Evolutionary conservation across 1,140 invertebrate genomes (phyloP).

Genomic region (Drosophila rufa): DNA sequence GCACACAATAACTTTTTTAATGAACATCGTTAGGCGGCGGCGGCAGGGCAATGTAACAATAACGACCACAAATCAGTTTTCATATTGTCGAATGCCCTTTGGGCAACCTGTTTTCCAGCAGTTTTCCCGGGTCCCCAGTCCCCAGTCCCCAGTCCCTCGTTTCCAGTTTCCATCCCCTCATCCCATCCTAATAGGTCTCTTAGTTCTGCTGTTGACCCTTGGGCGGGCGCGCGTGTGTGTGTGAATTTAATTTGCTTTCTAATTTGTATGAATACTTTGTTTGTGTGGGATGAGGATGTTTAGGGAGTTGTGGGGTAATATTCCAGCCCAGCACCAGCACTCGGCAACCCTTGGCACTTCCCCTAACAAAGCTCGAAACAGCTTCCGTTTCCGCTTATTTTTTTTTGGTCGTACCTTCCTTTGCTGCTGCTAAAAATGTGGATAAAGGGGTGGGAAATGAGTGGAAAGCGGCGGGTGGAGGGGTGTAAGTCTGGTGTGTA

Average conservation of each 20-base stretch:
- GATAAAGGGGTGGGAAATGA: neutral
- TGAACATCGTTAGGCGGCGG: slow-evolving; percentile 41
- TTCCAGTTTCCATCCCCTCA: slow-evolving; percentile 22
- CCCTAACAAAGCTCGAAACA: slow-evolving; percentile 66
- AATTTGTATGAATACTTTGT: slow-evolving; percentile 69
- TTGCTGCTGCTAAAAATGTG: slow-evolving; percentile 4
- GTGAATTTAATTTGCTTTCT: slow-evolving; percentile 69
- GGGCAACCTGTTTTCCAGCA: slow-evolving; percentile 13
- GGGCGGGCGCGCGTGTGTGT: slow-evolving; percentile 22
- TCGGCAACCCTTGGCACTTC: slow-evolving; percentile 26
- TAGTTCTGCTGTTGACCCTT: slow-evolving; percentile 56
- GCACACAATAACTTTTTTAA: slow-evolving; percentile 56
- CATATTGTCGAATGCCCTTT: slow-evolving; percentile 38
- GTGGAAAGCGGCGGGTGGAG: neutral
- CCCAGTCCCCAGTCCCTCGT: neutral
- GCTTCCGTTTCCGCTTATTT: slow-evolving; percentile 72
- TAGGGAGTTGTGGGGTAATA: slow-evolving; percentile 36
- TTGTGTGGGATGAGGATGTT: slow-evolving; percentile 20
- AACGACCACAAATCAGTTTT: slow-evolving; percentile 54
- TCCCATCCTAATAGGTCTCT: slow-evolving; percentile 17
- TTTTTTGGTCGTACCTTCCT: slow-evolving; percentile 2
- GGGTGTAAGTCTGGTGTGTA: slow-evolving; percentile 30
- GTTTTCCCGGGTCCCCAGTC: neutral
- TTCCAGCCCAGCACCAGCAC: too few relatives aligned
- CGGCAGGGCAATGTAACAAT: slow-evolving; percentile 21